phyloP scores from a whole-genome alignment of 2,888 invertebrate genomes.

The Netelia melanura region DNA sequence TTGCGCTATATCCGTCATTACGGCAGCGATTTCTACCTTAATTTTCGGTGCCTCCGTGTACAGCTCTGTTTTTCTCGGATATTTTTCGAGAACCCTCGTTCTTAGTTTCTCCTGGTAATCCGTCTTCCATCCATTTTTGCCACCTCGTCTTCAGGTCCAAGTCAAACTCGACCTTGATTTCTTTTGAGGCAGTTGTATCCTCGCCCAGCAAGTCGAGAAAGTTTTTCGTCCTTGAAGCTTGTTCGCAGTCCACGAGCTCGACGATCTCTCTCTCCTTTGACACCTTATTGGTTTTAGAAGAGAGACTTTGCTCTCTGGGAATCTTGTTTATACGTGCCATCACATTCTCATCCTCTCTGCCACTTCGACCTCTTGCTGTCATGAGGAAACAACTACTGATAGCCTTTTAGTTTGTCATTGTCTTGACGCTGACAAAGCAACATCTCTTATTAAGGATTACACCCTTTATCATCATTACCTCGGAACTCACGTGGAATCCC shows the following conservation, averaged over 20 bases:
- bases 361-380: not conserved
- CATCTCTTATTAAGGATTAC: too few species aligned
- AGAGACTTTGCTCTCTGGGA: constrained; percentile 14
- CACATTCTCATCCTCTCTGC: constrained; percentile 1
- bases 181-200: constrained; percentile 34
- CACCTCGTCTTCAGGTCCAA: constrained; percentile 44
- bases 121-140: constrained; percentile 41
- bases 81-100: constrained; percentile 38
- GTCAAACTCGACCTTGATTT: constrained; percentile 31
- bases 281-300: constrained; percentile 18
- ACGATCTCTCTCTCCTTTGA: not conserved
- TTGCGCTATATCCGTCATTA: constrained; percentile 44
- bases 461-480: too few species aligned
- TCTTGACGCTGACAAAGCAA: too few species aligned
- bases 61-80: constrained; percentile 34
- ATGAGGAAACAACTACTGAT: too few species aligned
- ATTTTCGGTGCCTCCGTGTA: constrained; percentile 57
- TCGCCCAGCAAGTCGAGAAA: constrained; percentile 32
- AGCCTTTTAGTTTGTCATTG: too few species aligned
- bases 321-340: constrained; percentile 1
- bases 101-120: constrained; percentile 30
- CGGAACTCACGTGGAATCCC: too few species aligned
- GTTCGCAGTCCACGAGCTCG: constrained; percentile 17
- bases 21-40: constrained; percentile 54
- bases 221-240: constrained; percentile 24